A percentile compares a stretch with the other conserved stretches of the same genome.
Evolutionary conservation across 37 sponge, comb jelly and placozoan species (phyloP).

Genomic region (Chondrilla cf. caribensis): DNA sequence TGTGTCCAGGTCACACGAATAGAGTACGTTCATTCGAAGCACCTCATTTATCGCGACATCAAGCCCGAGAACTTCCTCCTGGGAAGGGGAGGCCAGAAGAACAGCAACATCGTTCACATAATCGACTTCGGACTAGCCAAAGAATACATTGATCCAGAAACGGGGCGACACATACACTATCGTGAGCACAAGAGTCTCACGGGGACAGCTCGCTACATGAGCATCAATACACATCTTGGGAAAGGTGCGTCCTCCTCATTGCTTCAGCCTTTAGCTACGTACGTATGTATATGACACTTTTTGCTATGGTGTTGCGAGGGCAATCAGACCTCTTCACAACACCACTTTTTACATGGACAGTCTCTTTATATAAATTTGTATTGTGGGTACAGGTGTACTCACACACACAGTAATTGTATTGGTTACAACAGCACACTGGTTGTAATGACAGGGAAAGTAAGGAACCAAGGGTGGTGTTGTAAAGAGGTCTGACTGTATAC

Average conservation of each 20-base stretch:
- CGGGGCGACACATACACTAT: constrained; percentile 95
- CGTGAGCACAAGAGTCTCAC: constrained; percentile 99
- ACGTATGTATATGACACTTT: constrained; percentile 10
- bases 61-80: constrained; percentile 99
- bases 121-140: constrained; percentile 99
- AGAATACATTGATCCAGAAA: constrained; percentile 97
- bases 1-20: constrained; percentile 79
- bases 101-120: constrained; percentile 84
- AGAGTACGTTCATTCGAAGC: constrained; percentile 96
- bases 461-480: too few species aligned
- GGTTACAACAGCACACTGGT: too few species aligned
- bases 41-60: constrained; percentile 95
- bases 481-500: too few species aligned
- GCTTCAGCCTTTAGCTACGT: constrained; percentile 10
- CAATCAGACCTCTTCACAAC: too few species aligned
- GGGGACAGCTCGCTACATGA: constrained; percentile 99
- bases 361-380: too few species aligned
- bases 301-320: background rate
- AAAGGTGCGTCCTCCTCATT: constrained; percentile 79
- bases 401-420: too few species aligned
- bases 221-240: constrained; percentile 98
- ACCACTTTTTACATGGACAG: too few species aligned
- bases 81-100: constrained; percentile 75
- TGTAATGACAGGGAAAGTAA: too few species aligned
- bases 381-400: too few species aligned